Evolutionary conservation across 2,113 vertebrate species (phyloP).

Genomic region (Chrysemys picta): DNA sequence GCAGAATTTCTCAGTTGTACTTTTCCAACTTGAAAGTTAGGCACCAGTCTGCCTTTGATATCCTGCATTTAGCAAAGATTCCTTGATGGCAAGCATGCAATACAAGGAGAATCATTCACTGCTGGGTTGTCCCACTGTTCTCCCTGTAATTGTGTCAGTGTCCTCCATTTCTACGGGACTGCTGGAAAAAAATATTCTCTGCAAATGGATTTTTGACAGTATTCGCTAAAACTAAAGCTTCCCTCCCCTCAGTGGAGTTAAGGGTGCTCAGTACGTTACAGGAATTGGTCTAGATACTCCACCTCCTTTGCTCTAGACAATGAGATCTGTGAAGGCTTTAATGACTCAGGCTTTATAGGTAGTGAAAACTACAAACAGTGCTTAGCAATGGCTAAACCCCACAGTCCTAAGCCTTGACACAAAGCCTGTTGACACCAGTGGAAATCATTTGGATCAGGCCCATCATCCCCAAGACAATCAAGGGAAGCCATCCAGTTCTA

Average conservation of each 20-base stretch:
- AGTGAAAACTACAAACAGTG: background rate
- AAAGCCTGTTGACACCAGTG: background rate
- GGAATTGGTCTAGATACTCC: fast-evolving
- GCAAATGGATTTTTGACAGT: background rate
- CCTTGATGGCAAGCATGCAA: background rate
- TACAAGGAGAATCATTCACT: background rate
- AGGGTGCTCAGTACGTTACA: background rate
- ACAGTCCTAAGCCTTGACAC: background rate
- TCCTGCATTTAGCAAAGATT: background rate
- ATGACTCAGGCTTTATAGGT: background rate
- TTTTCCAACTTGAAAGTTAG: background rate
- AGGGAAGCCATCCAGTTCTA: background rate
- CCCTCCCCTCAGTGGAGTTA: fast-evolving
- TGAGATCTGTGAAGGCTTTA: background rate
- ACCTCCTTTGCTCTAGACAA: background rate
- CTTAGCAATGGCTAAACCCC: background rate
- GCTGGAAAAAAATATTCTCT: background rate
- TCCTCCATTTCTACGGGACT: background rate
- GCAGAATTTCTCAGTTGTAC: background rate
- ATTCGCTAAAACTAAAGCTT: background rate
- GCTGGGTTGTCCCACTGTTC: background rate
- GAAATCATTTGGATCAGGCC: background rate
- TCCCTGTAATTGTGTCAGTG: background rate
- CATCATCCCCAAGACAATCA: background rate
- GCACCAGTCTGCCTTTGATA: background rate